Base-by-base conservation (phyloP, 1,140 invertebrate genomes). In the Drosophila azteca region DNA sequence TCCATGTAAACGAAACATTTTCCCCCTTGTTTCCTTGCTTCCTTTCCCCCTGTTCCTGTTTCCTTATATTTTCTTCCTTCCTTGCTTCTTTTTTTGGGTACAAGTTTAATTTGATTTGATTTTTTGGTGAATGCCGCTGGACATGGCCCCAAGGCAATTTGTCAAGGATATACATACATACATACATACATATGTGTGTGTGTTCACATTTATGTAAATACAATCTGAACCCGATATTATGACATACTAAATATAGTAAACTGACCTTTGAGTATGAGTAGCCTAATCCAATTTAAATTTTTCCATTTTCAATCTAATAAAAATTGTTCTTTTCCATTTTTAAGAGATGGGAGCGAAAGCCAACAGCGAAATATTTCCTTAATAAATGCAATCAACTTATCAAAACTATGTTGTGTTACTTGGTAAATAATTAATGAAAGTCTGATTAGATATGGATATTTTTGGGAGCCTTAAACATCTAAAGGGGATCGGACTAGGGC, bases 101-200 rank as follows among this genome's bases (percentile, higher is more conserved):
- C 54, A 70, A 75, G 74, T 75, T 75, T 75, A 75, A 75, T 75
- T 75, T 75, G 71, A 75, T 75, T 75, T 75, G 54, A 64, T 80
- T 79, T 75, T 44, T 58, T 5, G 35, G 35, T 39, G 35, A 39
- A 39, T 39, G 61, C 52, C 66, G 46, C 66, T 67, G 58, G 55
- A 55, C 48, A 74, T 70, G 55, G 44, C 41, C 64, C 64, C 35
- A 7, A 20, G 35, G 70, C 70, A 74, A 74, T 74, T 74, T 74
- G 60, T 74, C 60, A 67, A 48, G 35, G 39, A 49, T 13, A 39
- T 49, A 31, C 7, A 44, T 15, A 39, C 48, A 31, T 8, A 2
- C 6, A 29, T 43, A 52, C 35, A 46, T 13, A 51, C 29, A 15
- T 60, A 3, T 45, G 5, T 11, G 29, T n/a, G n/a, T n/a, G n/a